phyloP scores from a whole-genome alignment of 2,797 vertebrate genomes.

The Chiroxiphia lanceolata region DNA sequence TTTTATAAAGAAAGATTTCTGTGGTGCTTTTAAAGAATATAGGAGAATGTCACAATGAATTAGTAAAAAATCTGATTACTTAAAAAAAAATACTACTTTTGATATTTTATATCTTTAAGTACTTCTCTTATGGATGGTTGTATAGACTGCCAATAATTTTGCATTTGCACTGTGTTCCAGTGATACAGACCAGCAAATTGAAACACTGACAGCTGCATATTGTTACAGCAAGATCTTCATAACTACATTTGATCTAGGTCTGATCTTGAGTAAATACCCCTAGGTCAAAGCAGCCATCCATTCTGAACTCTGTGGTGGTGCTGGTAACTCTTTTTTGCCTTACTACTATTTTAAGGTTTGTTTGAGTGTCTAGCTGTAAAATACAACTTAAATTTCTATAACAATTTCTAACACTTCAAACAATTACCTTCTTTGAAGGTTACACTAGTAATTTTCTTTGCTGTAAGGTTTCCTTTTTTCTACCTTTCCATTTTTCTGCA shows the following conservation, averaged over 20 bases:
- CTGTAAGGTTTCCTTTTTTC: not conserved
- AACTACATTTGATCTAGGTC: not conserved
- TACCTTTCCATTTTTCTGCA: not conserved
- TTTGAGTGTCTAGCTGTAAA: not conserved
- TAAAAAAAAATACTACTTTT: not conserved
- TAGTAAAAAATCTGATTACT: not conserved
- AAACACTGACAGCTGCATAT: not conserved
- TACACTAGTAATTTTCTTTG: rapidly evolving
- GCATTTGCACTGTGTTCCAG: not conserved
- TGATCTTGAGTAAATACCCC: not conserved
- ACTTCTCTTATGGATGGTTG: not conserved
- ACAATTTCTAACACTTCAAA: not conserved
- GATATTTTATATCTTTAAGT: not conserved
- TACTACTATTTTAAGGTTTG: not conserved
- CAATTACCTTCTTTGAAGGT: not conserved
- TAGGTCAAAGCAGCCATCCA: not conserved
- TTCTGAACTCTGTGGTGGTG: not conserved
- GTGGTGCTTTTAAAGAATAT: rapidly evolving
- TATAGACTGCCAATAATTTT: not conserved
- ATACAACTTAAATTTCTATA: not conserved
- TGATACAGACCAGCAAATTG: not conserved
- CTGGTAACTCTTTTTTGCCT: not conserved
- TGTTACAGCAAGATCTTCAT: not conserved
- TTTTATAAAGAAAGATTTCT: not conserved
- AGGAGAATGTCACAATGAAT: not conserved